Conservation (phyloP, 1,140 invertebrate genomes). For the Eciton burchellii region DNA sequence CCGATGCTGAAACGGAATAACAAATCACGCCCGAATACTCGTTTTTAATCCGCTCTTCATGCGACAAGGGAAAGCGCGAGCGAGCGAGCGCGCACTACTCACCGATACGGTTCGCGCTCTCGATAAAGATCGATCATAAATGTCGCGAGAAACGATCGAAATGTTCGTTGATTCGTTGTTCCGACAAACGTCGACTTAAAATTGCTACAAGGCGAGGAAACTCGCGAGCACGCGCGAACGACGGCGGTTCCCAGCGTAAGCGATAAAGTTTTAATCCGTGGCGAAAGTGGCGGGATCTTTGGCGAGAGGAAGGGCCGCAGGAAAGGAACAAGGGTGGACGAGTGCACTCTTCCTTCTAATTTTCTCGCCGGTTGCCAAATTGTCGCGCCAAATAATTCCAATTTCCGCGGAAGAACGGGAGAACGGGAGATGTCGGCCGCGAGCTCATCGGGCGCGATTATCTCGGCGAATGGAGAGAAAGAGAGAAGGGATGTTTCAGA, state of each 20-base stretch:
- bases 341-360: slow-evolving; percentile 59
- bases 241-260: slow-evolving; percentile 32
- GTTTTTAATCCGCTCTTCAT: slow-evolving; percentile 38
- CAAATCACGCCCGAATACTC: slow-evolving; percentile 50
- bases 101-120: too few relatives aligned
- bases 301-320: background rate
- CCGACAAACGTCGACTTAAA: background rate
- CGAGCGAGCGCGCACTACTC: slow-evolving; percentile 22
- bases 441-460: slow-evolving; percentile 49
- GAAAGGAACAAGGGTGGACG: background rate
- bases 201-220: slow-evolving; percentile 15
- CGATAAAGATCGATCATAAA: background rate
- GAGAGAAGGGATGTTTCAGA: slow-evolving; percentile 20
- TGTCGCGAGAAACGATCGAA: background rate
- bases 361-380: slow-evolving; percentile 67
- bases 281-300: slow-evolving; percentile 43
- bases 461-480: slow-evolving; percentile 18
- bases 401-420: slow-evolving; percentile 28
- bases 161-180: too few relatives aligned
- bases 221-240: slow-evolving; percentile 10
- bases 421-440: slow-evolving; percentile 30
- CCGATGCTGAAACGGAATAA: slow-evolving; percentile 46
- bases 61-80: slow-evolving; percentile 34
- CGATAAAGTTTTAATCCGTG: slow-evolving; percentile 59
- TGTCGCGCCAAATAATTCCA: slow-evolving; percentile 63